Evolutionary conservation across 2,797 vertebrate species (phyloP).

Genomic region (Nannoperca obscura): DNA sequence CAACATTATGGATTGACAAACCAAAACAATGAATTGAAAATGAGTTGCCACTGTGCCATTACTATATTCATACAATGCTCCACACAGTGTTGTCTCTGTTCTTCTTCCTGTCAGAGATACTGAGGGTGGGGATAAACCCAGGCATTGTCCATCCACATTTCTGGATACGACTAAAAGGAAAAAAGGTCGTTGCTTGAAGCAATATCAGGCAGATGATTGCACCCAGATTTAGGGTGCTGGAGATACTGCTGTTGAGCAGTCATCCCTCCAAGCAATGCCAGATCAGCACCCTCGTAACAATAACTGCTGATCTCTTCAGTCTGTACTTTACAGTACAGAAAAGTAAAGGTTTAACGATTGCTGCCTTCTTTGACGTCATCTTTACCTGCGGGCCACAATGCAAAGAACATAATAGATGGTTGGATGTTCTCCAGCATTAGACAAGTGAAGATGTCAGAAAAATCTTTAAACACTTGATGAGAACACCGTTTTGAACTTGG

Average conservation of each 20-base stretch:
- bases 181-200: background rate
- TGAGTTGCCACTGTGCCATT: background rate
- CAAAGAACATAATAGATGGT: constrained; percentile 42
- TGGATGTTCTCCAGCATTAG: constrained; percentile 38
- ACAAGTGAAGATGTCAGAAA: constrained; percentile 44
- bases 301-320: constrained; percentile 30
- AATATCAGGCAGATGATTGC: constrained; percentile 13
- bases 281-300: constrained; percentile 36
- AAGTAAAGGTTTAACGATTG: constrained; percentile 21
- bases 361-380: constrained; percentile 45
- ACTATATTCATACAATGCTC: background rate
- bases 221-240: background rate
- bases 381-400: constrained; percentile 27
- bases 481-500: constrained; percentile 53
- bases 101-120: constrained; percentile 17
- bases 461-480: constrained; percentile 44
- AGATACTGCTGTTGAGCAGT: constrained; percentile 38
- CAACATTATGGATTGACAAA: constrained; percentile 33
- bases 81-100: constrained; percentile 1
- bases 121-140: background rate
- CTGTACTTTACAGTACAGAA: constrained; percentile 16
- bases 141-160: constrained; percentile 3
- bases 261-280: constrained; percentile 18
- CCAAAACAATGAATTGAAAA: constrained; percentile 22
- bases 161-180: background rate